These are phyloP conservation scores for Stenichneumon culpator DNA, from an alignment of 2,888 invertebrate genomes.

Conservation along the genomic window DNA sequence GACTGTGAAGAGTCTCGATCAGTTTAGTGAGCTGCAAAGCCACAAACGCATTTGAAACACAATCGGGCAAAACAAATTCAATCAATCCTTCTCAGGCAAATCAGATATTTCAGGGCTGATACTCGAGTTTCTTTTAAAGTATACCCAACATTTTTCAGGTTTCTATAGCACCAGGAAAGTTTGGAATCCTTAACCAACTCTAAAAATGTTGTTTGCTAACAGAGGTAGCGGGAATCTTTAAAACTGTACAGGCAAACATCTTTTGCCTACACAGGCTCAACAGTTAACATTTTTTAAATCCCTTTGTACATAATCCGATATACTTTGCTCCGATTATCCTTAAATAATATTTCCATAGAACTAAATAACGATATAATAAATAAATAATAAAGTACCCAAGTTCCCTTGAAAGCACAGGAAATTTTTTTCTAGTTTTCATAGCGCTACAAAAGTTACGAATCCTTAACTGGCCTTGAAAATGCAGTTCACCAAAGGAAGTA, in stretches of 20 bases:
- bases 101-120: not conserved
- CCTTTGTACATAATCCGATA: not conserved
- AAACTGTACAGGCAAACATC: no score
- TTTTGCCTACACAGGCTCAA: no score
- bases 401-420: no score
- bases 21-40: conserved; percentile 90
- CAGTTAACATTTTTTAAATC: not conserved
- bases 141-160: not conserved
- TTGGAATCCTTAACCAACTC: no score
- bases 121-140: not conserved
- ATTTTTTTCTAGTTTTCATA: not conserved
- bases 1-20: conserved; percentile 92
- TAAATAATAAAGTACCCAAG: no score
- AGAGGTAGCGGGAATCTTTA: no score
- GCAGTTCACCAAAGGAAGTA: not conserved
- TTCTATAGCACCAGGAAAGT: no score
- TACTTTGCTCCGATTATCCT: not conserved
- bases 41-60: conserved; percentile 52
- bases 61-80: conserved; percentile 81
- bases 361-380: no score
- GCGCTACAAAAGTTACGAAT: not conserved
- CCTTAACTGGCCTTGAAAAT: not conserved
- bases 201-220: no score
- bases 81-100: not conserved
- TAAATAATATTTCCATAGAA: not conserved